Evolutionary conservation across 2,888 invertebrate genomes (phyloP), one percentile per base, ranked within the genome.

Genomic region (Cylindroiulus punctatus): DNA sequence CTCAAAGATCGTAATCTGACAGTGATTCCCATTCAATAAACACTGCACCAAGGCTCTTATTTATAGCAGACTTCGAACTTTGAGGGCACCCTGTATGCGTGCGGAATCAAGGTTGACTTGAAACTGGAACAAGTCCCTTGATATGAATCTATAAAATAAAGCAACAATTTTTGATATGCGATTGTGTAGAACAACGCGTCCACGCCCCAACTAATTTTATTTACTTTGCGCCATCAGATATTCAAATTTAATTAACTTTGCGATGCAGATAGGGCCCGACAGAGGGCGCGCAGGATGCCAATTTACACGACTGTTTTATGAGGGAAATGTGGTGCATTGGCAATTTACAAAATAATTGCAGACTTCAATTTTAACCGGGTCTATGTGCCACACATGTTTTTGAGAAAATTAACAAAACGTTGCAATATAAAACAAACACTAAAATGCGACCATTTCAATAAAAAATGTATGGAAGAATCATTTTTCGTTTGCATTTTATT

Each of bases 111-210:
- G 47, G 47, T 47, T 14, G 5, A 47, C 47, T 47, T 47, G 47
- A 47, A 47, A 47, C 47, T 47, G 47, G 47, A 47, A 47, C 47
- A 47, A 47, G 47, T 47, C 47, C 47, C 47, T 47, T 47, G 47
- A 47, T 47, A 47, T 47, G 47, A 47, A 47, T 47, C 47, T 47
- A 47, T 47, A 47, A 47, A 47, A 47, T 47, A 47, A 40, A 47
- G 47, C 47, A 47, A 47, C 47, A 47, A 47, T 47, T 47, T 47
- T 47, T 47, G 47, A 47, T 47, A 47, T 14, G 47, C 47, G 47
- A 47, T 47, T 47, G 5, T 47, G 47, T 47, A 47, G 47, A 47
- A 47, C 47, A 47, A 47, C 47, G 47, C 47, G 47, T 17, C 47
- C 47, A 47, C 47, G 47, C 47, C 47, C 47, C 47, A 47, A 47